phyloP scores from a whole-genome alignment of 2,113 vertebrate species.

The Bufo bufo region DNA sequence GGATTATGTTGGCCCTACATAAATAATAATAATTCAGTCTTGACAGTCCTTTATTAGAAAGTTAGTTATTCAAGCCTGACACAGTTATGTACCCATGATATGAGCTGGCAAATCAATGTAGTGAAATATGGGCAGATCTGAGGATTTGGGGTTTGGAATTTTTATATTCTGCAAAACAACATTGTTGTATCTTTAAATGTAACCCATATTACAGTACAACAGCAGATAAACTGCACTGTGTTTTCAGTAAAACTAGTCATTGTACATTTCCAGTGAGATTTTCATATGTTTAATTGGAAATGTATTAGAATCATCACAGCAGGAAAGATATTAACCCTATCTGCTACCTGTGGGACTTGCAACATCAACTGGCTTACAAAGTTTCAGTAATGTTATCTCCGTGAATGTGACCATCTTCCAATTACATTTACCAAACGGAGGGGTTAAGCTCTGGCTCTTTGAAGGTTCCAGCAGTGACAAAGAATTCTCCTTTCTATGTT shows the following conservation, averaged over 20 bases:
- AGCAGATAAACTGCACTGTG: background rate
- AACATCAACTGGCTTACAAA: background rate
- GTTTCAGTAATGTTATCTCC: background rate
- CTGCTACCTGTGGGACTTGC: background rate
- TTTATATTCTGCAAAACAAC: background rate
- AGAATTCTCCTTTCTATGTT: conserved; percentile 45
- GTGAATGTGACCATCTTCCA: background rate
- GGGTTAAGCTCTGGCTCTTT: conserved; percentile 26
- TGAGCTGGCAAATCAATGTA: background rate
- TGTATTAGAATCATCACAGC: background rate
- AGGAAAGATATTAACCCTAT: background rate
- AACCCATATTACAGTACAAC: background rate
- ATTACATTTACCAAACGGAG: background rate
- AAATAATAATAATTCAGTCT: no score
- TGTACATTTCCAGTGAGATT: background rate
- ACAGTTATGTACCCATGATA: background rate
- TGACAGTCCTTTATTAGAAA: no score
- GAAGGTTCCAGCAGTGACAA: conserved; percentile 45
- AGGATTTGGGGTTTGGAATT: background rate
- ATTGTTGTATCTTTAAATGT: background rate
- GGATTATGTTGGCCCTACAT: no score
- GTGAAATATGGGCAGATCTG: background rate
- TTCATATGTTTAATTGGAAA: conserved; percentile 4
- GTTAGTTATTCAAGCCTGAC: no score
- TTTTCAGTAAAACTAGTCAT: background rate